phyloP scores from a whole-genome alignment of 2,797 vertebrate species.

The Intellagama lesueurii region DNA sequence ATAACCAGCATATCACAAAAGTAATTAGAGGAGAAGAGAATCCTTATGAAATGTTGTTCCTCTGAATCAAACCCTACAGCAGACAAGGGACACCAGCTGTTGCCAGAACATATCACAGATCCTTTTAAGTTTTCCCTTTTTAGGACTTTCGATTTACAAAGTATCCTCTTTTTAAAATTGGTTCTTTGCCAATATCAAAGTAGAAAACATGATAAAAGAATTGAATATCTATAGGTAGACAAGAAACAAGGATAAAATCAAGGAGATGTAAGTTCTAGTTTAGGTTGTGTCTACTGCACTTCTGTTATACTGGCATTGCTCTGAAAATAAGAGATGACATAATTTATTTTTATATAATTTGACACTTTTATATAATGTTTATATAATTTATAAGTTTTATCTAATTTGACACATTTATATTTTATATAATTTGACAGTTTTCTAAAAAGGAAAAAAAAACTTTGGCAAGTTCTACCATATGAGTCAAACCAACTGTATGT shows the following conservation, averaged over 20 bases:
- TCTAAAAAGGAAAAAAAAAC: not conserved
- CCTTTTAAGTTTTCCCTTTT: not conserved
- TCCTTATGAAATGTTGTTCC: not conserved
- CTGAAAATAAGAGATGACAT: conserved; percentile 60
- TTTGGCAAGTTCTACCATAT: conserved; percentile 57
- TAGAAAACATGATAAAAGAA: not conserved
- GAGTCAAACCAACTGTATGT: conserved; percentile 38
- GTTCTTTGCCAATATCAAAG: not conserved
- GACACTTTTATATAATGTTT: conserved; percentile 42
- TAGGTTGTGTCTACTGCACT: conserved; percentile 15
- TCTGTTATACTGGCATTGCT: conserved; percentile 52
- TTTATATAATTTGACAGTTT: conserved; percentile 47
- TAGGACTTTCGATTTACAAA: not conserved
- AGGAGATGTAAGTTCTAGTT: not conserved
- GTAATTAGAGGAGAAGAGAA: no score
- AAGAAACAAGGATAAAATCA: not conserved
- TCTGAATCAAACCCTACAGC: not conserved
- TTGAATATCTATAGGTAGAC: not conserved
- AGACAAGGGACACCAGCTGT: not conserved
- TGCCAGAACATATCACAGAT: conserved; percentile 12
- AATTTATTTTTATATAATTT: conserved; percentile 56
- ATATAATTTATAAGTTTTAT: conserved; percentile 55
- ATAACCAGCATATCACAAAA: not conserved
- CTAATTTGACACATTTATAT: conserved; percentile 56
- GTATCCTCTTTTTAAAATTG: not conserved